Evolutionary conservation across 2,113 vertebrate species (phyloP).

Genomic region (Rhinoderma darwinii): DNA sequence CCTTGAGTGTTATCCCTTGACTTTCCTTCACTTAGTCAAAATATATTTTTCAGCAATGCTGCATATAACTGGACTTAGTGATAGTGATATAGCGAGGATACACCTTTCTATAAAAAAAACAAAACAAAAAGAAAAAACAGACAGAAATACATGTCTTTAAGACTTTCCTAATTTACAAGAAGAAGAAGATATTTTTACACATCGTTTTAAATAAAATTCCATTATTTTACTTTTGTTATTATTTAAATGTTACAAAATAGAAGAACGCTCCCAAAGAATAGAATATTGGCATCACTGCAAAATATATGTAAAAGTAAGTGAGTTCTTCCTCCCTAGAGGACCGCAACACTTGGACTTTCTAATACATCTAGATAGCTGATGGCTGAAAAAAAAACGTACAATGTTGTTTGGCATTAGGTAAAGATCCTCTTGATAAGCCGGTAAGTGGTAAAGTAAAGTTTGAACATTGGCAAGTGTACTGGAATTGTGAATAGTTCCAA

Average conservation of each 20-base stretch:
- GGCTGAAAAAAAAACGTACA: conserved; percentile 10
- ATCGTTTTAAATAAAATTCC: too few species aligned
- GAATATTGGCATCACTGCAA: neutral
- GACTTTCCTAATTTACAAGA: too few species aligned
- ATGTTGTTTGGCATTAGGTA: conserved; percentile 37
- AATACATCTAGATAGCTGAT: conserved; percentile 30
- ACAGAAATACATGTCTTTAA: too few species aligned
- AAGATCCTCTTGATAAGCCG: conserved; percentile 35
- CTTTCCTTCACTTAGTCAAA: too few species aligned
- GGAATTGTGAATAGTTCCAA: conserved; percentile 32
- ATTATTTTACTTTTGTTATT: neutral
- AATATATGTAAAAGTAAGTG: neutral
- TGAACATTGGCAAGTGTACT: conserved; percentile 26
- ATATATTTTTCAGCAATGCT: too few species aligned
- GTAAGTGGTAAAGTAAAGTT: conserved; percentile 42
- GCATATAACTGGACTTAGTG: too few species aligned
- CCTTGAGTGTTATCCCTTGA: too few species aligned
- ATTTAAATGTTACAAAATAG: neutral
- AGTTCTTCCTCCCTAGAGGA: neutral
- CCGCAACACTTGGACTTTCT: neutral
- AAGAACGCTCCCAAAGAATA: neutral
- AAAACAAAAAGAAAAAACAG: too few species aligned
- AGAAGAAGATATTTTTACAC: too few species aligned
- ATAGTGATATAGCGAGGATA: too few species aligned
- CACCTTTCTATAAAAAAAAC: too few species aligned